Conservation (phyloP, 2,797 vertebrate species). For the Jordanella pulchra region DNA sequence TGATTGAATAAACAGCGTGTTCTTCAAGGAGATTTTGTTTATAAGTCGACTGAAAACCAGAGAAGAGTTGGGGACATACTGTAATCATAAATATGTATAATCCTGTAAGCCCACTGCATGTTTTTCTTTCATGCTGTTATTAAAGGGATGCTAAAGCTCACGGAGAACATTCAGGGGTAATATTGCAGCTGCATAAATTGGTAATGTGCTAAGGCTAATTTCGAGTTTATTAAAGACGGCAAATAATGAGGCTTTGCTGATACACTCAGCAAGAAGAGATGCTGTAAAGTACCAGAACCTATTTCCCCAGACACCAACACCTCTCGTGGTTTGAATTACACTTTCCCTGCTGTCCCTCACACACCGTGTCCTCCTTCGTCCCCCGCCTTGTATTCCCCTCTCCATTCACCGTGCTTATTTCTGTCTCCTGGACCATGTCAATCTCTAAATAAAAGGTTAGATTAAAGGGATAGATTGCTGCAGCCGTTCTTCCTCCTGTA, state of each 20-base stretch:
- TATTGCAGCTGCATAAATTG: background rate
- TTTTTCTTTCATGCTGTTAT: background rate
- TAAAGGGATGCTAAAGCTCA: background rate
- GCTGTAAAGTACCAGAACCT: background rate
- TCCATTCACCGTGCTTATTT: constrained; percentile 37
- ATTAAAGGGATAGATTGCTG: constrained; percentile 51
- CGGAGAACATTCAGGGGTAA: background rate
- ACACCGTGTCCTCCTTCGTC: constrained; percentile 16
- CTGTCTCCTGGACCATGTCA: constrained; percentile 57
- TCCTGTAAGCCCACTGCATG: background rate
- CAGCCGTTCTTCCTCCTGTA: constrained; percentile 15
- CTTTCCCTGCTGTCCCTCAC: constrained; percentile 17
- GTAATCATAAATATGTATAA: background rate
- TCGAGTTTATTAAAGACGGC: background rate
- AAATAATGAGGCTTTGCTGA: constrained; percentile 8
- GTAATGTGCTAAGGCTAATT: background rate
- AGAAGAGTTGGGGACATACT: background rate
- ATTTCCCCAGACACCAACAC: constrained; percentile 19
- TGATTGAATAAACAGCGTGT: background rate
- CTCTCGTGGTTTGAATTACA: constrained; percentile 36
- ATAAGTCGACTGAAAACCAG: background rate
- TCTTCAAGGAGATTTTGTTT: background rate
- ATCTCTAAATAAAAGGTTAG: constrained; percentile 56
- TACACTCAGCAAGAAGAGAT: constrained; percentile 2
- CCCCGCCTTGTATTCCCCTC: constrained; percentile 3